Percentiles rank a stretch among this genome's conserved stretches.
Conservation (phyloP, 2,113 vertebrate species). For the Anas platyrhynchos region DNA sequence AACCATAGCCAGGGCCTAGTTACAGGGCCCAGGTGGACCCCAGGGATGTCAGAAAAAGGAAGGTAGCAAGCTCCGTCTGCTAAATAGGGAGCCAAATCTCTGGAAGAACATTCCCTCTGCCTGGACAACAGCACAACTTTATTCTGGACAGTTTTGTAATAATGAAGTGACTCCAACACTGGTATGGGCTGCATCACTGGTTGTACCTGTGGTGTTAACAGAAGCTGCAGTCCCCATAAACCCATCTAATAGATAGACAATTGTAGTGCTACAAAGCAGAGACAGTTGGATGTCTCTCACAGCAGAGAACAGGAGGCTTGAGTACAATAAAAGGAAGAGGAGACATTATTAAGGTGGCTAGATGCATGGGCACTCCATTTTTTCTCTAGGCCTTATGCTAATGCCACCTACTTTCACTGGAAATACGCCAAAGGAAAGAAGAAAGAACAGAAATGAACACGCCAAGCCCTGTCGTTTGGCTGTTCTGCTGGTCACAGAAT, state of each 20-base stretch:
- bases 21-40: background rate
- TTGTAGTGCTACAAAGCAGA: background rate
- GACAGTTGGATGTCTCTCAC: background rate
- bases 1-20: background rate
- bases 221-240: background rate
- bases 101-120: background rate
- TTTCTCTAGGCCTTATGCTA: background rate
- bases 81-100: background rate
- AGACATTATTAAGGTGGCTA: background rate
- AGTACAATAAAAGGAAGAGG: background rate
- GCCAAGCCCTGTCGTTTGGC: background rate
- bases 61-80: background rate
- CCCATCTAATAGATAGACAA: background rate
- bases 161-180: background rate
- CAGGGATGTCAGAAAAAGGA: background rate
- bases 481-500: background rate
- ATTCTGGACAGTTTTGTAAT: background rate
- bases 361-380: background rate
- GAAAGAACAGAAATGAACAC: background rate
- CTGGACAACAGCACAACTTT: background rate
- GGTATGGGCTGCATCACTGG: background rate
- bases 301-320: background rate
- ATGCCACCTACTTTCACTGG: background rate
- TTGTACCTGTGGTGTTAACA: fast-evolving
- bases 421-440: background rate